phyloP scores from a whole-genome alignment of 2,888 invertebrate species.

The Lottia scabra region DNA sequence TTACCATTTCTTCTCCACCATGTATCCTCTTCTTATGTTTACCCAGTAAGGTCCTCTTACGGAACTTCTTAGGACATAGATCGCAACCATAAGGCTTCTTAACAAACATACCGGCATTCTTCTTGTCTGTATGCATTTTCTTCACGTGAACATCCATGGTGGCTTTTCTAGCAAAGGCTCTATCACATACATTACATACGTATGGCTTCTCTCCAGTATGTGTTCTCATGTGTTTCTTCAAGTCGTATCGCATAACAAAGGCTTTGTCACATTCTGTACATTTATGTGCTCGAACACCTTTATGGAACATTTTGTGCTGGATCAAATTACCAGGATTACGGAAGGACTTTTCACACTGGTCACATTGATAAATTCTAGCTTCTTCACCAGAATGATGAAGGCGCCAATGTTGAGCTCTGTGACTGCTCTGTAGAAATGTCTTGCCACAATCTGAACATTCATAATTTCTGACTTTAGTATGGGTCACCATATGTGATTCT shows the following conservation, averaged over 20 bases:
- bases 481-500: conserved; percentile 1
- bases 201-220: conserved; percentile 1
- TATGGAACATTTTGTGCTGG: conserved; percentile 6
- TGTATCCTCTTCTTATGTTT: neutral
- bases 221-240: conserved; percentile 5
- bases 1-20: neutral
- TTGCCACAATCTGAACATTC: conserved; percentile 3
- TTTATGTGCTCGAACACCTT: conserved; percentile 2
- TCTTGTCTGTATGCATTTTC: neutral
- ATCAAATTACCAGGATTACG: neutral
- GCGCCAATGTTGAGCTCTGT: conserved; percentile 4
- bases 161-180: neutral
- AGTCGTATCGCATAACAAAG: neutral
- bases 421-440: conserved; percentile 5
- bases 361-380: conserved; percentile 3
- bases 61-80: neutral
- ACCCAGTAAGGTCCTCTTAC: neutral
- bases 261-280: conserved; percentile 5
- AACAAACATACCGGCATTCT: neutral
- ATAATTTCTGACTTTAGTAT: neutral
- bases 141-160: conserved; percentile 6
- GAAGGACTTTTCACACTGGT: conserved; percentile 6
- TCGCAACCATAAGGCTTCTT: neutral
- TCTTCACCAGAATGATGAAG: conserved; percentile 3
- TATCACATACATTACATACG: neutral